Percentiles rank a stretch among this genome's conserved stretches.
Evolutionary conservation across 2,797 vertebrate species (phyloP).

Genomic region (Bucorvus abyssinicus): DNA sequence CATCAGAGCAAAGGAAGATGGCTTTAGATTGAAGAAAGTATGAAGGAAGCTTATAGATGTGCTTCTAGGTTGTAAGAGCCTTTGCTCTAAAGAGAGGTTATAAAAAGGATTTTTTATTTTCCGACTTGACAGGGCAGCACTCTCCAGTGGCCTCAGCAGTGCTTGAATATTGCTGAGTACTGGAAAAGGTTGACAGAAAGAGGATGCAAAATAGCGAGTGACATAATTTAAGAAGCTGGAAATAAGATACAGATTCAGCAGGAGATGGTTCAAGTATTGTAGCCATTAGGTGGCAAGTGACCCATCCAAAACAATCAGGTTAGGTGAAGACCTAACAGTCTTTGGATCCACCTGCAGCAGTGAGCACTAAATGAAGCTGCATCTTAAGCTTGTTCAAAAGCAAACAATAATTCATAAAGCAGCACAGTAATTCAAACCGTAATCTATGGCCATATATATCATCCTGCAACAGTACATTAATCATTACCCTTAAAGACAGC

Average conservation of each 20-base stretch:
- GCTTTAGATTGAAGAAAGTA: neutral
- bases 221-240: neutral
- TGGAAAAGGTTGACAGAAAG: neutral
- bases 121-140: neutral
- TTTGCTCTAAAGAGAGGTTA: neutral
- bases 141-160: neutral
- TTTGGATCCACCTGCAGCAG: neutral
- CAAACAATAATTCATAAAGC: slow-evolving; percentile 86
- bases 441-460: slow-evolving; percentile 86
- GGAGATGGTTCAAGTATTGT: neutral
- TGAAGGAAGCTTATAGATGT: neutral
- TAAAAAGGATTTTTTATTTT: neutral
- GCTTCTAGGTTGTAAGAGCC: neutral
- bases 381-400: neutral
- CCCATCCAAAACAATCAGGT: neutral
- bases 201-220: neutral
- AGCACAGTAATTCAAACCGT: slow-evolving; percentile 78
- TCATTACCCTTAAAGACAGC: slow-evolving; percentile 77
- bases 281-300: neutral
- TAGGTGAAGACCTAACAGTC: neutral
- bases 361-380: neutral
- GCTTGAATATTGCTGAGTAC: neutral
- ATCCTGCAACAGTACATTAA: slow-evolving; percentile 84
- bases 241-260: neutral
- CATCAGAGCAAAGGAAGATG: neutral